Conservation (phyloP, 1,140 invertebrate genomes). For the Vollenhovia emeryi region DNA sequence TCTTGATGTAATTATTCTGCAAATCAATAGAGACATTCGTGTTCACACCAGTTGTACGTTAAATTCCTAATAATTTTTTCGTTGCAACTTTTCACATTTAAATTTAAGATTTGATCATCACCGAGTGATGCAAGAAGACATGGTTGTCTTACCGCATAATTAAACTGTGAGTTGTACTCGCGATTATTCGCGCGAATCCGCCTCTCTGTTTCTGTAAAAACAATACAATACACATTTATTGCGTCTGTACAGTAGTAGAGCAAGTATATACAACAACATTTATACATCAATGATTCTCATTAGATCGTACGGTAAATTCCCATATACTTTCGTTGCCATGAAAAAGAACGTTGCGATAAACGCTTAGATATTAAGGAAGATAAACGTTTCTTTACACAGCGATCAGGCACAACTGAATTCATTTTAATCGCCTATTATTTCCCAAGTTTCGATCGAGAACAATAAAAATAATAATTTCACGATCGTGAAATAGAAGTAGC, state of each 20-base stretch:
- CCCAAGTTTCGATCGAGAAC: neutral
- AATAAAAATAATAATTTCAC: neutral
- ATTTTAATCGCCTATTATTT: conserved; percentile 3
- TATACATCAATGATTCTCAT: conserved; percentile 67
- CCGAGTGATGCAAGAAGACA: neutral
- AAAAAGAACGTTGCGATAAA: neutral
- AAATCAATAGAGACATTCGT: conserved; percentile 80
- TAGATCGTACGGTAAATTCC: neutral
- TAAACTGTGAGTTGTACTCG: conserved; percentile 97
- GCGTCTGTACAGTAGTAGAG: neutral
- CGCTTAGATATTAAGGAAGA: neutral
- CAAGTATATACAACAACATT: neutral
- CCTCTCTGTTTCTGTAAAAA: conserved; percentile 95
- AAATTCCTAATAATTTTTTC: conserved; percentile 10
- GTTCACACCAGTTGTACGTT: neutral
- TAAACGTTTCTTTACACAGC: neutral
- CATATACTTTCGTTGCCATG: neutral
- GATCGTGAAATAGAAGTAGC: neutral
- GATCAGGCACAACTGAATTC: neutral
- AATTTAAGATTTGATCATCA: neutral
- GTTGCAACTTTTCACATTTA: too few species aligned
- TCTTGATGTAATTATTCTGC: conserved; percentile 99
- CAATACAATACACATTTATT: conserved; percentile 65
- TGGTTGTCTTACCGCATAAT: conserved; percentile 94
- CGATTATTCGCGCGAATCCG: conserved; percentile 98